Percentiles rank a stretch among this genome's conserved stretches.
Conservation (phyloP, 2,113 vertebrate genomes). For the Apodemus sylvaticus region DNA sequence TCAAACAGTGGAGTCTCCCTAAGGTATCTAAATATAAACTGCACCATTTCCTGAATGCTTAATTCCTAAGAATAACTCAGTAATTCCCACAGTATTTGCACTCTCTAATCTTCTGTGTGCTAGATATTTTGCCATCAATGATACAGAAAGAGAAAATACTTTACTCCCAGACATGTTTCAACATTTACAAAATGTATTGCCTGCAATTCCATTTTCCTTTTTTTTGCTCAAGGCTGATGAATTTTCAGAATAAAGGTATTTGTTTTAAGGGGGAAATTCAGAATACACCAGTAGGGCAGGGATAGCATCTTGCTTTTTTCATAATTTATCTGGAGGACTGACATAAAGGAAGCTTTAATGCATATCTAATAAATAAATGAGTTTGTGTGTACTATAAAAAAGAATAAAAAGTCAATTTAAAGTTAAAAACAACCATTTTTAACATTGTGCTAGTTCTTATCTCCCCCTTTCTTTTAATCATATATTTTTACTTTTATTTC, state of each 20-base stretch:
- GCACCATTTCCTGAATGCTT: constrained; percentile 41
- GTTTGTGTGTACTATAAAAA: not conserved
- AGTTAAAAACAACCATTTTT: not conserved
- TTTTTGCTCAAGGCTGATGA: constrained; percentile 6
- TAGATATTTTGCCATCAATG: constrained; percentile 37
- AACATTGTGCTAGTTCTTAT: not conserved
- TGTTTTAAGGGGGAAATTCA: constrained; percentile 44
- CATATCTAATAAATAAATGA: constrained; percentile 1
- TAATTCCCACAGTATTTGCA: not conserved
- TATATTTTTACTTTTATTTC: not conserved
- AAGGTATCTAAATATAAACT: constrained; percentile 39
- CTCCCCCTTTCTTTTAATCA: not conserved
- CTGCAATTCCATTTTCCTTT: constrained; percentile 38
- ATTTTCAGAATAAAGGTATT: constrained; percentile 47
- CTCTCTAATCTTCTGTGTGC: not conserved
- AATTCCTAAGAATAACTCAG: constrained; percentile 42
- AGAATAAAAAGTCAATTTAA: not conserved
- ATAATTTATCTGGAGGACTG: constrained; percentile 18
- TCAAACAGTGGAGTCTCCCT: constrained; percentile 39
- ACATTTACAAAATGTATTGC: constrained; percentile 44
- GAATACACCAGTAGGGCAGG: not conserved
- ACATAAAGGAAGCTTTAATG: not conserved
- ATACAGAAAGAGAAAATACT: constrained; percentile 20
- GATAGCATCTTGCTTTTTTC: not conserved
- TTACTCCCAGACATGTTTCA: constrained; percentile 19